Evolutionary conservation across 2,888 invertebrate genomes (phyloP), one percentile per base, ranked within the genome.

Genomic region (Halictus ligatus): DNA sequence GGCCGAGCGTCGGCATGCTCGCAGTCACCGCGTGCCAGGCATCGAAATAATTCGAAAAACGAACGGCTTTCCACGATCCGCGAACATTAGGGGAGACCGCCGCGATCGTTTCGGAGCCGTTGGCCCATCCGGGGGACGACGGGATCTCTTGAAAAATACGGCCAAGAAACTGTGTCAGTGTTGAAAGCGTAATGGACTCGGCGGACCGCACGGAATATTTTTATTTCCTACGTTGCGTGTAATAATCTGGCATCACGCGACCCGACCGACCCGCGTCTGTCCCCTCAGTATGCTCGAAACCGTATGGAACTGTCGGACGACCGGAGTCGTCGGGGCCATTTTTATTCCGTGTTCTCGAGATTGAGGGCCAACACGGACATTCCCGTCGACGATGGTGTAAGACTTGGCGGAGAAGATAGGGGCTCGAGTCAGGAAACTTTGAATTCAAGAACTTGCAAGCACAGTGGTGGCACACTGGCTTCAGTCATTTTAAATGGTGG

Each of bases 171-270:
- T 86, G 76, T 87, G 87, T 81, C 87, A 86, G 76, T 79, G 83
- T 79, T 76, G 83, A 86, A 73, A 78, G 72, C 21, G 73, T 78
- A 81, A 79, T 50, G 86, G 76, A 60, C 46, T n/a, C 73, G 60
- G 54, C 50, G 83, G 73, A 86, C 72, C 35, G 67, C 25, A 29
- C 13, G 73, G 75, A 83, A 86, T 87, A 81, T 74, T 81, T 83
- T 74, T 77, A n/a, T 69, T 35, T 8, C 67, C 40, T 46, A 10
- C 8, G 40, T 29, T 69, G 25, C 50, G 64, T 86, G 75, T 87
- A 82, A 87, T 87, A 86, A 86, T 73, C 67, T 43, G 18, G 18
- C 54, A 80, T 83, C 87, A 87, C 87, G 87, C 86, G 83, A 87
- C 60, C 83, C 50, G 80, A 77, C 77, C 60, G 78, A 78, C 54